phyloP scores from a whole-genome alignment of 2,797 vertebrate genomes.

The Oceanodroma leucorhoa region DNA sequence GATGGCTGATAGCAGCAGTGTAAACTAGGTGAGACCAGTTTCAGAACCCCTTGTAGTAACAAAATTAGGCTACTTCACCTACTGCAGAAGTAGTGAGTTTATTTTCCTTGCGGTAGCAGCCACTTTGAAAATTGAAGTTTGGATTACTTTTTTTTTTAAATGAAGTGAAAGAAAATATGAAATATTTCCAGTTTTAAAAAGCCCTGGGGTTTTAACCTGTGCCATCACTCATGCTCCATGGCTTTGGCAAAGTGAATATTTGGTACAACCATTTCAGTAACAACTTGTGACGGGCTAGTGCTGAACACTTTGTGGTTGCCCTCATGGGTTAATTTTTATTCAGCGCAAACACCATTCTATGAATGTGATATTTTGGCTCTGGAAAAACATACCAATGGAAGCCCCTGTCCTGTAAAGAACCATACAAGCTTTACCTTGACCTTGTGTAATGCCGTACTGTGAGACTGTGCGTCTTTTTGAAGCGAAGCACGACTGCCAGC shows the following conservation, averaged over 20 bases:
- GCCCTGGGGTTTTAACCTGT: background rate
- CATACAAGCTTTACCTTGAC: rapidly evolving
- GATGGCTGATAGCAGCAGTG: background rate
- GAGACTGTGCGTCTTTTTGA: background rate
- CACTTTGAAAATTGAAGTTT: background rate
- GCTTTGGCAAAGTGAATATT: background rate
- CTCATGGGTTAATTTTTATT: background rate
- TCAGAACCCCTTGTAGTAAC: background rate
- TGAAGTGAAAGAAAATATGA: background rate
- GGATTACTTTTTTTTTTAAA: background rate
- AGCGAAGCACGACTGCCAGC: background rate
- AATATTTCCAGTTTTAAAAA: background rate
- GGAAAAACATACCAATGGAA: background rate
- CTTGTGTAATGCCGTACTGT: rapidly evolving
- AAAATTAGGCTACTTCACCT: background rate
- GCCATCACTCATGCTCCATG: background rate
- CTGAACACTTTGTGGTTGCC: background rate
- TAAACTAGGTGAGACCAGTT: background rate
- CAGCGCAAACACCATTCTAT: background rate
- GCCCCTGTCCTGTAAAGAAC: background rate
- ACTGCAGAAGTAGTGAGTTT: background rate
- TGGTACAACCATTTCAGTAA: background rate
- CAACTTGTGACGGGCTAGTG: background rate
- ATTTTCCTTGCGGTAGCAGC: background rate
- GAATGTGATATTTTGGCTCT: background rate